Percentiles rank a stretch among this genome's conserved stretches.
Evolutionary conservation across 2,888 invertebrate genomes (phyloP).

Genomic region (Synergus japonicus): DNA sequence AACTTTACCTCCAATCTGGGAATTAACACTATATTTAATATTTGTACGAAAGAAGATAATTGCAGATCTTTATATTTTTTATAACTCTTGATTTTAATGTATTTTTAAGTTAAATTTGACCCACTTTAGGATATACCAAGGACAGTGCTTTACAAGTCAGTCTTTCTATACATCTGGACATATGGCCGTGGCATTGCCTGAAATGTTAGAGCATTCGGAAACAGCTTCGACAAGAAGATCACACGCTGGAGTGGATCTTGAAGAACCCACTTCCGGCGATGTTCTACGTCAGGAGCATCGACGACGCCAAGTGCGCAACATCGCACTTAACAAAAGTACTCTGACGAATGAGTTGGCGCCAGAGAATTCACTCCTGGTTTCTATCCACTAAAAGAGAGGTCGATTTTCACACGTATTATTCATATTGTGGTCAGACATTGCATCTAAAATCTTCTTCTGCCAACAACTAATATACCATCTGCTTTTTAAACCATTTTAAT

Average conservation of each 20-base stretch:
- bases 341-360: slow-evolving; percentile 64
- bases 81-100: no score
- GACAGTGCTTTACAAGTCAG: not conserved
- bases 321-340: slow-evolving; percentile 54
- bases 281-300: slow-evolving; percentile 55
- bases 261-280: slow-evolving; percentile 66
- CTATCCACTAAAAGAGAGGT: slow-evolving; percentile 49
- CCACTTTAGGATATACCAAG: not conserved
- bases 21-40: no score
- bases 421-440: not conserved
- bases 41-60: no score
- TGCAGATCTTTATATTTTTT: no score
- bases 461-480: not conserved
- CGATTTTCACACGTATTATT: slow-evolving; percentile 47
- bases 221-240: slow-evolving; percentile 39
- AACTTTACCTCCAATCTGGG: no score
- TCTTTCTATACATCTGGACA: slow-evolving; percentile 5
- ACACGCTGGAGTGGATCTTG: slow-evolving; percentile 58
- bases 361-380: slow-evolving; percentile 54
- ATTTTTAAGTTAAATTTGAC: not conserved
- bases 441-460: not conserved
- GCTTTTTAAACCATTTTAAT: not conserved
- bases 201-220: not conserved
- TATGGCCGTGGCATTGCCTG: slow-evolving; percentile 3
- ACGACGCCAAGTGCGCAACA: slow-evolving; percentile 49